Percentiles rank a stretch among this genome's conserved stretches.
phyloP scores from a whole-genome alignment of 2,888 invertebrate genomes.

The Callinectes sapidus region DNA sequence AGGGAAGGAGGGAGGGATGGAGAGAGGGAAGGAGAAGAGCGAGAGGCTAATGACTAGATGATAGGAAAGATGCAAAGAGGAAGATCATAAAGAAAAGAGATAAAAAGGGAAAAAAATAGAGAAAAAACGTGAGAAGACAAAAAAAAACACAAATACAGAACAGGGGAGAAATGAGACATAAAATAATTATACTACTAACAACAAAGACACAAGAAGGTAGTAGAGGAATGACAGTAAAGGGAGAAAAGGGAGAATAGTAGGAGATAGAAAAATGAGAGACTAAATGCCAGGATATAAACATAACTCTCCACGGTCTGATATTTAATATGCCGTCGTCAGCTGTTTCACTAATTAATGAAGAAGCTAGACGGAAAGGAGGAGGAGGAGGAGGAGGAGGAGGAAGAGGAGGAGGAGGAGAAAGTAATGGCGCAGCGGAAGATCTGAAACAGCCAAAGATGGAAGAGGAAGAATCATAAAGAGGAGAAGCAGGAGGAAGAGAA shows the following conservation, averaged over 20 bases:
- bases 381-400: background rate
- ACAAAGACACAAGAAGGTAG: background rate
- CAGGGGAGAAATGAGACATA: background rate
- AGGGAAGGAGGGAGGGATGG: background rate
- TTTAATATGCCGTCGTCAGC: constrained; percentile 2
- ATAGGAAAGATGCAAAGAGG: background rate
- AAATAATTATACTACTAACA: background rate
- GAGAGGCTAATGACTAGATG: background rate
- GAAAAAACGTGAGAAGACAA: background rate
- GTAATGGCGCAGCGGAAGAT: background rate
- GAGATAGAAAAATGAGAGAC: background rate
- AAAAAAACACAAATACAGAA: background rate
- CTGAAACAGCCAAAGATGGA: background rate
- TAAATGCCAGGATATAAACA: background rate
- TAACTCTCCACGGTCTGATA: background rate
- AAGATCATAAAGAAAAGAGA: background rate
- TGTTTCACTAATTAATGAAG: constrained; percentile 19
- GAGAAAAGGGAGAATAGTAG: background rate
- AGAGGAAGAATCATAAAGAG: background rate
- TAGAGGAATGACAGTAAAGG: background rate
- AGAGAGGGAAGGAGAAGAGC: background rate
- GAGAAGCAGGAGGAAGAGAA: background rate
- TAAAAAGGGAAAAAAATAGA: background rate
- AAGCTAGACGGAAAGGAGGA: background rate
- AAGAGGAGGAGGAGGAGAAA: background rate